Conservation (phyloP, 2,797 vertebrate species). For the Sphenopsis melanotis region DNA sequence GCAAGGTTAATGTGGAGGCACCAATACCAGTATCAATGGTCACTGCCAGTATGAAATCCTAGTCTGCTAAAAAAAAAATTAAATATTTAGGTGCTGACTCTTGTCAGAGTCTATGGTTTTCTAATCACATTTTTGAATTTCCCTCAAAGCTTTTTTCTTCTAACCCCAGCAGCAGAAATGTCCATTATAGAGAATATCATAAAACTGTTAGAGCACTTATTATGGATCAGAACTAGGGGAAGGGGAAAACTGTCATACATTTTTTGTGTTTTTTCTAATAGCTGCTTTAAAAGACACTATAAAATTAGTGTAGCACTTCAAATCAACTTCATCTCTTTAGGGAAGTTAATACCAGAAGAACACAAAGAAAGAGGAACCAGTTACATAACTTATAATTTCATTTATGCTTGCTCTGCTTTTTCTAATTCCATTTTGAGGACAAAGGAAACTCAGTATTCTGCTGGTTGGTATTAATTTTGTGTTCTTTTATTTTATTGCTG, state of each 20-base stretch:
- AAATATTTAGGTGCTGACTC: not conserved
- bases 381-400: slow-evolving; percentile 40
- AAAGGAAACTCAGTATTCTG: not conserved
- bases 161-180: not conserved
- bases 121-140: slow-evolving; percentile 1
- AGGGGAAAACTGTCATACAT: not conserved
- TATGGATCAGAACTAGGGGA: not conserved
- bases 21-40: not conserved
- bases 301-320: not conserved
- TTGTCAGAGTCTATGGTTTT: not conserved
- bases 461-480: slow-evolving; percentile 5
- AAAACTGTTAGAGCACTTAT: not conserved
- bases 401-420: slow-evolving; percentile 61
- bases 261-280: not conserved
- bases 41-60: not conserved
- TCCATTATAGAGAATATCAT: not conserved
- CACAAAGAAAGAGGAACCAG: slow-evolving; percentile 32
- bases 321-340: not conserved
- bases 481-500: slow-evolving; percentile 14
- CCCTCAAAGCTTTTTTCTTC: not conserved
- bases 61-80: not conserved
- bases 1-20: not conserved
- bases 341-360: slow-evolving; percentile 38
- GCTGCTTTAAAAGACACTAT: not conserved
- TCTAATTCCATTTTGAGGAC: slow-evolving; percentile 41